Conservation (phyloP, 2,797 vertebrate genomes). For the Eidolon dupreanum region DNA sequence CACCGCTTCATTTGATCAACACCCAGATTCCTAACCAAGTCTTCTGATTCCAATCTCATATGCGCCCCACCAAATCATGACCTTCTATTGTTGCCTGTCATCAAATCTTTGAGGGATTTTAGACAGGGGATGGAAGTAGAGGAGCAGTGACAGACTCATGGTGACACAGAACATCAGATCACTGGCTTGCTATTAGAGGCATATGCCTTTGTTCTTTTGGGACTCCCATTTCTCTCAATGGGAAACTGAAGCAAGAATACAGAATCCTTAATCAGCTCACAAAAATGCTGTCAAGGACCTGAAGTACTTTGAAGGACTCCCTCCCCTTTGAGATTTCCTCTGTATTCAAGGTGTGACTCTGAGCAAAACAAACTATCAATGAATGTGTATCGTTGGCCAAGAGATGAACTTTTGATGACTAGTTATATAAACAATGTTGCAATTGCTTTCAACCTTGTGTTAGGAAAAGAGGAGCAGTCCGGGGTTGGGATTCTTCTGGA, state of each 20-base stretch:
- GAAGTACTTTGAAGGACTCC: not conserved
- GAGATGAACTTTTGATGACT: not conserved
- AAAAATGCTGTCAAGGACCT: constrained; percentile 23
- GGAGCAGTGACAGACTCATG: not conserved
- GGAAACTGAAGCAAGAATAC: not conserved
- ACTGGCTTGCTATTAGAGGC: not conserved
- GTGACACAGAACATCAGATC: not conserved
- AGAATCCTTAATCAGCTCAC: not conserved
- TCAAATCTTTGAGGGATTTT: not conserved
- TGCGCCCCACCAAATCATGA: not conserved
- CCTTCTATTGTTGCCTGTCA: not conserved
- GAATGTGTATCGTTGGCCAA: not conserved
- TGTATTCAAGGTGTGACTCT: not conserved
- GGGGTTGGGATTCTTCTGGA: not conserved
- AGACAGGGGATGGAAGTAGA: not conserved
- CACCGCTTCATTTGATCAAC: not conserved
- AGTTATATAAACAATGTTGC: not conserved
- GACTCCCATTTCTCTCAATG: not conserved
- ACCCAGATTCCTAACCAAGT: not conserved
- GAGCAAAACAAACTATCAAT: not conserved
- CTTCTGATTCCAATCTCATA: not conserved
- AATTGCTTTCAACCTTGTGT: not conserved
- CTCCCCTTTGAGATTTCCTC: not conserved
- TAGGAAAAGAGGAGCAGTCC: not conserved
- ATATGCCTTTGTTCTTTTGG: not conserved